Conservation (phyloP, 2,113 vertebrate species). For the Promerops cafer region DNA sequence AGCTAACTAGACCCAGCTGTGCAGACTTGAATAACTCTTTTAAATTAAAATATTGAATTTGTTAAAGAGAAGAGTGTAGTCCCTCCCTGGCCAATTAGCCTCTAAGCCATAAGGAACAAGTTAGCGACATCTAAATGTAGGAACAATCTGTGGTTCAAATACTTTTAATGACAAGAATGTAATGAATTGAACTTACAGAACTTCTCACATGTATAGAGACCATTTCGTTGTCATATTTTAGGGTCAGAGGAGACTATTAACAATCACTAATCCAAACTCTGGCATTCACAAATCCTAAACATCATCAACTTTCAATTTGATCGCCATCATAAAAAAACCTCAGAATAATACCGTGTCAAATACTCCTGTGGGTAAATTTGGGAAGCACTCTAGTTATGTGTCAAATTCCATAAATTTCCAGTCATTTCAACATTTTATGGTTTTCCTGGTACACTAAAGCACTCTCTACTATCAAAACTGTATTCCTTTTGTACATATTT, state of each 20-base stretch:
- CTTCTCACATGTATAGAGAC: not conserved
- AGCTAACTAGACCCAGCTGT: not conserved
- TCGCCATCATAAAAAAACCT: not conserved
- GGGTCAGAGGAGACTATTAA: not conserved
- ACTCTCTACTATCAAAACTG: not conserved
- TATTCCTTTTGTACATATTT: not conserved
- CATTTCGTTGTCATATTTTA: not conserved
- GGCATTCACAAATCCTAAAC: not conserved
- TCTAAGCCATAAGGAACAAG: not conserved
- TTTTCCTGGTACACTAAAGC: not conserved
- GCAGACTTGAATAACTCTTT: not conserved
- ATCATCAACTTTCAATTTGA: not conserved
- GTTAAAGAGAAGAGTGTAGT: not conserved
- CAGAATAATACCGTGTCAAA: not conserved
- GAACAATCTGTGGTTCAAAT: not conserved
- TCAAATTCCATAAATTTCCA: not conserved
- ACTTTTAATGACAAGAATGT: not conserved
- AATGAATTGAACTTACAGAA: not conserved
- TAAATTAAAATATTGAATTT: not conserved
- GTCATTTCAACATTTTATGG: not conserved
- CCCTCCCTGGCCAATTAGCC: not conserved
- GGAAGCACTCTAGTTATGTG: not conserved
- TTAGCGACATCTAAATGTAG: not conserved
- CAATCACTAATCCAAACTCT: not conserved
- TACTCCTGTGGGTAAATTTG: not conserved